Conservation (phyloP, 1,140 invertebrate species). For the Zophobas atratus region DNA sequence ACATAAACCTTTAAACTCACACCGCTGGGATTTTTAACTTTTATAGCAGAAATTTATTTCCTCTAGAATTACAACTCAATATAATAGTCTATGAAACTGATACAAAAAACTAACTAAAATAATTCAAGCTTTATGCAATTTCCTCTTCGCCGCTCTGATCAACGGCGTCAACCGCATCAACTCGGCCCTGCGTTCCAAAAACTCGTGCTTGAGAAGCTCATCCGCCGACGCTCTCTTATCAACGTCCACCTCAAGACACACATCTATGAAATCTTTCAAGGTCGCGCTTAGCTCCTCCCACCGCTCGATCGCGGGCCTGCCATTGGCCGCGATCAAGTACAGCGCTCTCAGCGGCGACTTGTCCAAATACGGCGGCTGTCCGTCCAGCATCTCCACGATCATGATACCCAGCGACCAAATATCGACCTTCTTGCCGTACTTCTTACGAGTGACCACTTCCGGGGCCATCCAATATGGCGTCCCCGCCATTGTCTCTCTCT, state of each 20-base stretch:
- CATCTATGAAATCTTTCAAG: conserved; percentile 89
- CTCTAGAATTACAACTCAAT: too few species aligned
- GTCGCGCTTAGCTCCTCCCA: conserved; percentile 85
- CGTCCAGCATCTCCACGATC: conserved; percentile 99
- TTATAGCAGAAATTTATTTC: too few species aligned
- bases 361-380: conserved; percentile 96
- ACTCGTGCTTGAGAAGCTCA: conserved; percentile 90
- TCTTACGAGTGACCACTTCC: conserved; percentile 89
- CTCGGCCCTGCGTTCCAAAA: conserved; percentile 89
- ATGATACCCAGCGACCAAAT: conserved; percentile 98
- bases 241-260: conserved; percentile 94
- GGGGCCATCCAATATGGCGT: conserved; percentile 93
- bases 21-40: too few species aligned
- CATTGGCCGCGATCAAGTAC: conserved; percentile 96
- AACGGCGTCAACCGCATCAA: conserved; percentile 89
- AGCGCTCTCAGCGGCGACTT: conserved; percentile 95
- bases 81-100: too few species aligned
- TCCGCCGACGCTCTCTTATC: conserved; percentile 88
- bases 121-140: conserved; percentile 74
- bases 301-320: conserved; percentile 90
- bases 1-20: too few species aligned
- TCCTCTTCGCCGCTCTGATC: conserved; percentile 90
- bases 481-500: conserved; percentile 96
- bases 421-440: conserved; percentile 93
- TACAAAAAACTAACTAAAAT: background rate